These are phyloP conservation scores for Pteromalus puparum DNA, from an alignment of 1,140 invertebrate genomes.

Conservation along the genomic window DNA sequence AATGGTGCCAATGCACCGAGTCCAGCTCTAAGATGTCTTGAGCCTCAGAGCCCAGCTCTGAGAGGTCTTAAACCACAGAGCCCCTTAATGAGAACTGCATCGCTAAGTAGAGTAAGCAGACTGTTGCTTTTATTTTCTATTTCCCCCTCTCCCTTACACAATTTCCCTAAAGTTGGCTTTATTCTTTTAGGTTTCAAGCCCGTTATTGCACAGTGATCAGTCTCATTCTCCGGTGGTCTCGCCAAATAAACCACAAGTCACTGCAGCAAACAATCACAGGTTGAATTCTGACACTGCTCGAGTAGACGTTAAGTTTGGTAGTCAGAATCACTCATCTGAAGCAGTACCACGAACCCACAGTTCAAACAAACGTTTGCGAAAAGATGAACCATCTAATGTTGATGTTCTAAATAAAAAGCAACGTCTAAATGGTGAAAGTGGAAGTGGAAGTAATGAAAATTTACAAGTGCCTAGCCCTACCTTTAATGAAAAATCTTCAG, in stretches of 20 bases:
- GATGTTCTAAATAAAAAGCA: constrained; percentile 62
- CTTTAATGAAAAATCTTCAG: constrained; percentile 56
- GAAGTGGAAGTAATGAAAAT: constrained; percentile 66
- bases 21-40: constrained; percentile 66
- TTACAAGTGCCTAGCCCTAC: constrained; percentile 74
- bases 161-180: constrained; percentile 13
- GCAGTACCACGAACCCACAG: constrained; percentile 79
- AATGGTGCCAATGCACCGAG: constrained; percentile 71
- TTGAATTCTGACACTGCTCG: constrained; percentile 62
- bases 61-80: constrained; percentile 69
- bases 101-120: constrained; percentile 66
- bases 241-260: constrained; percentile 64
- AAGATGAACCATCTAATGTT: constrained; percentile 68
- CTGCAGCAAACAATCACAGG: constrained; percentile 63
- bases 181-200: constrained; percentile 68
- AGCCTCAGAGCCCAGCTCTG: constrained; percentile 69
- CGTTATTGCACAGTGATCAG: constrained; percentile 69
- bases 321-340: constrained; percentile 70
- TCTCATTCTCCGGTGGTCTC: constrained; percentile 70
- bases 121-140: not conserved
- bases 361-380: constrained; percentile 79
- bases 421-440: constrained; percentile 71
- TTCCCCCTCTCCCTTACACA: not conserved
- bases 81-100: constrained; percentile 67
- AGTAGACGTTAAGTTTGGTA: constrained; percentile 47